A percentile compares a stretch with the other conserved stretches of the same genome.
phyloP scores from a whole-genome alignment of 2,113 vertebrate species.

The Laticauda colubrina region DNA sequence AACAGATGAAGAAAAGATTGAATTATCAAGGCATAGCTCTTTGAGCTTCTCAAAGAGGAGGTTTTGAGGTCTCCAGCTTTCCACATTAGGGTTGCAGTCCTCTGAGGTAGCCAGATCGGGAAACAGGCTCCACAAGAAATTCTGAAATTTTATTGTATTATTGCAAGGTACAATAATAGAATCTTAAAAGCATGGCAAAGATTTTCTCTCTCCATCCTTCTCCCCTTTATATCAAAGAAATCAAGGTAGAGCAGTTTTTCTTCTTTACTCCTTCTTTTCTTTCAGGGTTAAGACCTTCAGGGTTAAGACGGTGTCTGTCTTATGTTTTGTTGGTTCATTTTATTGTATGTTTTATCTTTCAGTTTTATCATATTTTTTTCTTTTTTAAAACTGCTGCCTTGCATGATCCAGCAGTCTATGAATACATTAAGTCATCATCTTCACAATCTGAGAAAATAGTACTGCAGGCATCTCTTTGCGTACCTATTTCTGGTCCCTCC shows the following conservation, averaged over 20 bases:
- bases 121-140: neutral
- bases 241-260: neutral
- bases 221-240: neutral
- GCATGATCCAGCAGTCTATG: neutral
- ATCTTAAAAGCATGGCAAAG: neutral
- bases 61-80: neutral
- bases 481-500: slow-evolving; percentile 80
- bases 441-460: neutral
- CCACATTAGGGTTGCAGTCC: neutral
- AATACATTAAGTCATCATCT: neutral
- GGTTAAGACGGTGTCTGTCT: neutral
- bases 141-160: neutral
- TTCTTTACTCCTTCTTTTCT: neutral
- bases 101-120: neutral
- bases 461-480: neutral
- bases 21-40: neutral
- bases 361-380: neutral
- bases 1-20: neutral
- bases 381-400: neutral
- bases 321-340: neutral
- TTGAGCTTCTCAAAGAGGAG: neutral
- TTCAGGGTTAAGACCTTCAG: neutral
- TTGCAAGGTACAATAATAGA: neutral
- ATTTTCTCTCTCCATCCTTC: neutral
- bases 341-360: neutral